Evolutionary conservation across 2,113 vertebrate genomes (phyloP).

Genomic region (Tympanuchus pallidicinctus): DNA sequence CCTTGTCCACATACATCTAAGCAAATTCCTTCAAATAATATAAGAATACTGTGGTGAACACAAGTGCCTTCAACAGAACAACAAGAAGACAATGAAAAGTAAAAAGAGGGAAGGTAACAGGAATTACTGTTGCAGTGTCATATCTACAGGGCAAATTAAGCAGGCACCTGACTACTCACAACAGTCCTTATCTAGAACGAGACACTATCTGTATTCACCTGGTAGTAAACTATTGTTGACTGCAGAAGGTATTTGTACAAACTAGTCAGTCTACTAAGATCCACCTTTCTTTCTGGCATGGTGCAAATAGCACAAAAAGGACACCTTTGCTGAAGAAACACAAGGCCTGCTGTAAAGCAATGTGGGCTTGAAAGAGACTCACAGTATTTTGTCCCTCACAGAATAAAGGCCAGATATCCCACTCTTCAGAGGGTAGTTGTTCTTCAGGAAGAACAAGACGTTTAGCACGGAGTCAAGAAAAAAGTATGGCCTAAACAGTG

Average conservation of each 20-base stretch:
- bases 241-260: not conserved
- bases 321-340: not conserved
- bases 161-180: not conserved
- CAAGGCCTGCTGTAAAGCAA: not conserved
- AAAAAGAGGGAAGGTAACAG: not conserved
- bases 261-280: not conserved
- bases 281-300: not conserved
- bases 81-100: not conserved
- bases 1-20: not conserved
- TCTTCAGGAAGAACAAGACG: not conserved
- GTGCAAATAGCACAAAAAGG: not conserved
- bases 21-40: not conserved
- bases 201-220: not conserved
- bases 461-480: not conserved
- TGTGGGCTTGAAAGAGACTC: not conserved
- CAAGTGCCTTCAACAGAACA: not conserved
- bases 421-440: not conserved
- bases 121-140: not conserved
- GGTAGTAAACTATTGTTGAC: not conserved
- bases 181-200: not conserved
- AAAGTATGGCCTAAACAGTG: not conserved
- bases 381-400: not conserved
- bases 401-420: not conserved
- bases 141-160: not conserved
- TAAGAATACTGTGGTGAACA: not conserved